Base-by-base conservation (phyloP, 2,113 vertebrate genomes). In the Anolis sagrei region DNA sequence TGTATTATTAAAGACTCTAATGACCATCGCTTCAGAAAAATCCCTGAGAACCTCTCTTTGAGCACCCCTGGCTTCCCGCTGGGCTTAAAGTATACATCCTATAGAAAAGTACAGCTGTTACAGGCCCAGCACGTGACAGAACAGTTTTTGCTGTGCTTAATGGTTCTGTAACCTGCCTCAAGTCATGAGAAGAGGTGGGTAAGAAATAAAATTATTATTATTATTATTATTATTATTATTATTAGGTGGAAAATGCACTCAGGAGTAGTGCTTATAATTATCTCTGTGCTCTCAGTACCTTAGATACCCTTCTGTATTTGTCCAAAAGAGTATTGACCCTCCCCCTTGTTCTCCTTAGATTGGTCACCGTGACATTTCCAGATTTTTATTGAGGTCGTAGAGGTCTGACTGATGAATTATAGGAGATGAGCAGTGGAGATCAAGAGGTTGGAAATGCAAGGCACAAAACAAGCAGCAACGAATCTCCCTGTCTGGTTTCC, bases 391-490 rank as follows among this genome's bases (percentile, higher is more conserved):
- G 66, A n/a, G 54, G 54, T 14, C 69, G 25, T 64, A n/a, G 39
- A 75, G 14, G 19, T 86, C 13, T 21, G 44, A 5, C 25, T 29
- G 48, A 19, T 51, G 6, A 13, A 75, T 36, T 29, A 32, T 49
- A 14, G 23, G 36, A 36, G 39, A 32, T 21, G 68, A 64, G 25
- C 21, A 29, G n/a, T 21, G 8, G 29, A 32, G 27, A 48, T 62
- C 54, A n/a, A 83, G 34, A n/a, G 48, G 64, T 49, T n/a, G 36
- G n/a, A 44, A 80, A 49, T 16, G 7, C 7, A 34, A 29, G 54
- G 1, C 25, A 6, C 0, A 9, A 4, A 29, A 39, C n/a, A 4
- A 4, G 29, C 74, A 7, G 16, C 0, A 19, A 1, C 11, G 23
- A 18, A 9, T 32, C 84, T 0, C 23, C 19, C n/a, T 68, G 3